Evolutionary conservation across 2,113 vertebrate species (phyloP), one percentile per base, ranked within the genome.

Genomic region (Sylvilagus bachmani): DNA sequence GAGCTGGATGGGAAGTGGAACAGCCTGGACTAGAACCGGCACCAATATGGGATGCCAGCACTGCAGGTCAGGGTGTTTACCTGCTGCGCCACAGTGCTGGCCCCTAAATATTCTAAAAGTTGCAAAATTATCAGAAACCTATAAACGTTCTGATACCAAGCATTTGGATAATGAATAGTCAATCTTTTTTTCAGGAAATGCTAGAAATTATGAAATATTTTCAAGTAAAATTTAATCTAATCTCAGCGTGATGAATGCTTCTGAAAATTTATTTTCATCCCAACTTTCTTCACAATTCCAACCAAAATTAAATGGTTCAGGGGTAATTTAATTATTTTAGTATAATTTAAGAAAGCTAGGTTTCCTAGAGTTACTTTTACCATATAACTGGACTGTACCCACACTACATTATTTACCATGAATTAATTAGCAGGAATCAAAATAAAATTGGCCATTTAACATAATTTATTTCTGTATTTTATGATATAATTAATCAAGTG

Each of bases 401-500:
- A 82, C 11, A 58, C 6, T 74, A 31, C 82, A 74, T 84, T 82
- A 61, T 36, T 85, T 69, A 38, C 9, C 16, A 70, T 6, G 73
- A 21, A 55, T 31, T 79, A 64, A 16, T 1, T 33, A 27, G 17
- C 92, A 38, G 8, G 0, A 58, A 67, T 83, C 55, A 53, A 73
- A 49, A 25, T 51, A 14, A 3, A 89, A 66, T 19, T 82, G 36
- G 0, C 6, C 89, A 38, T 2, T 69, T 93, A n/a, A 73, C 3
- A 24, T 79, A 29, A 33, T 66, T 19, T n/a, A n/a, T 49, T 95
- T 91, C 21, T 87, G 80, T 62, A 58, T 80, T 89, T 79, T 73
- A 36, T 77, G 1, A 83, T 64, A 14, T 25, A 77, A 64, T 64
- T 53, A 69, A 61, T 55, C 69, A 22, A 89, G 62, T 73, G 11